Evolutionary conservation across 2,888 invertebrate species (phyloP), one percentile per base, ranked within the genome.

Genomic region (Nematopogon swammerdamellus): DNA sequence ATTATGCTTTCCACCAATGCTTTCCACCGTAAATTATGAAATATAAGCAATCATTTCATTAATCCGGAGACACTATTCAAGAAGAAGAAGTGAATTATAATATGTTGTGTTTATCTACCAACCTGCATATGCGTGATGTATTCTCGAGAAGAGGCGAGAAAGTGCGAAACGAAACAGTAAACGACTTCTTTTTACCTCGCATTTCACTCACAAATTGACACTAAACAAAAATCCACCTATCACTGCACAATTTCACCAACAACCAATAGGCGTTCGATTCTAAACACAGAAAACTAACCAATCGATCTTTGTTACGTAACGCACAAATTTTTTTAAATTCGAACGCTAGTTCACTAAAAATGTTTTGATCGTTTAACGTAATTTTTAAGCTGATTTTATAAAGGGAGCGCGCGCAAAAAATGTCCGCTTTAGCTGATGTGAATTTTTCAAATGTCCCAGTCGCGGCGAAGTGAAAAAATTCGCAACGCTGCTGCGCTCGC

Each of bases 401-500:
- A 14, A 14, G n/a, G 3, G 36, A 8, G 36, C 36, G 30, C 18
- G 25, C 46, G 61, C 65, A 63, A 67, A 65, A 68, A 67, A 64
- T 68, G 77, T 73, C 68, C 68, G 76, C 72, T 74, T 75, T 71
- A 72, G 67, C 69, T 75, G 75, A 73, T 75, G 73, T 74, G 74
- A 70, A 72, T 76, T 79, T 79, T 79, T 77, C 77, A 79, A 79
- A 77, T 77, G 73, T 69, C 63, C 36, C 36, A 60, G 61, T 58
- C 17, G 2, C 6, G 57, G 57, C 36, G 36, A 36, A 8, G 67
- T 67, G 60, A 77, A 77, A 79, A 80, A 79, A 77, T 74, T 63
- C 67, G 62, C 66, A 56, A 57, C 55, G 62, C 64, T 65, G 62
- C 44, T 63, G 64, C 58, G 67, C 6, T 14, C 3, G 36, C 8